Percentiles rank a stretch among this genome's conserved stretches.
Conservation (phyloP, 1,140 invertebrate species). For the Fopius arisanus region DNA sequence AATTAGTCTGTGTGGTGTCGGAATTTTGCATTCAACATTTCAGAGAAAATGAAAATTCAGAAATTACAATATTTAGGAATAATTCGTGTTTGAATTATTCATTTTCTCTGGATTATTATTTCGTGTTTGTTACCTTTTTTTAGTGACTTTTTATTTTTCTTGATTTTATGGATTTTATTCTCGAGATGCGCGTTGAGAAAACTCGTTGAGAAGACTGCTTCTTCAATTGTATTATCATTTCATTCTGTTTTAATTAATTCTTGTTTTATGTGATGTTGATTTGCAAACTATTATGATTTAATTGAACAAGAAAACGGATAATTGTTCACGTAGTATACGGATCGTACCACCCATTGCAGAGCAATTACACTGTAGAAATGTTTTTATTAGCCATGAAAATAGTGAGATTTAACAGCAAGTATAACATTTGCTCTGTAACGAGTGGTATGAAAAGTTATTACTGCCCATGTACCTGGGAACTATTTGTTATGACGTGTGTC, state of each 20-base stretch:
- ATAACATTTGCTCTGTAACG: constrained; percentile 16
- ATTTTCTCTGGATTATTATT: not conserved
- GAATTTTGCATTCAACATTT: constrained; percentile 18
- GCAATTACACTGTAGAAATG: not conserved
- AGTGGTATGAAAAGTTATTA: constrained; percentile 25
- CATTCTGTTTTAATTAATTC: not conserved
- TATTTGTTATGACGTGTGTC: constrained; percentile 53
- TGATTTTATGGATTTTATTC: not conserved
- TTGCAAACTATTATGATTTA: not conserved
- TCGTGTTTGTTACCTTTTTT: not conserved
- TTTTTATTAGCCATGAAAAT: not conserved
- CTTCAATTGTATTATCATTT: not conserved
- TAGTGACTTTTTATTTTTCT: not conserved
- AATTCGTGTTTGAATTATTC: not conserved
- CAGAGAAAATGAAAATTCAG: not conserved
- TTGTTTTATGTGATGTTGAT: not conserved
- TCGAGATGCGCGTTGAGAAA: not conserved
- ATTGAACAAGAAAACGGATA: not conserved
- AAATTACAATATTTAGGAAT: not conserved
- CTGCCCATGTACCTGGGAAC: constrained; percentile 48
- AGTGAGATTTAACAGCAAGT: not conserved
- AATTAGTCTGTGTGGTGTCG: constrained; percentile 22
- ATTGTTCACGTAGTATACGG: not conserved
- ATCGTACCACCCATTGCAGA: not conserved
- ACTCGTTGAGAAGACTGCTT: not conserved